Conservation (phyloP, 2,797 vertebrate genomes). For the Erethizon dorsatum region DNA sequence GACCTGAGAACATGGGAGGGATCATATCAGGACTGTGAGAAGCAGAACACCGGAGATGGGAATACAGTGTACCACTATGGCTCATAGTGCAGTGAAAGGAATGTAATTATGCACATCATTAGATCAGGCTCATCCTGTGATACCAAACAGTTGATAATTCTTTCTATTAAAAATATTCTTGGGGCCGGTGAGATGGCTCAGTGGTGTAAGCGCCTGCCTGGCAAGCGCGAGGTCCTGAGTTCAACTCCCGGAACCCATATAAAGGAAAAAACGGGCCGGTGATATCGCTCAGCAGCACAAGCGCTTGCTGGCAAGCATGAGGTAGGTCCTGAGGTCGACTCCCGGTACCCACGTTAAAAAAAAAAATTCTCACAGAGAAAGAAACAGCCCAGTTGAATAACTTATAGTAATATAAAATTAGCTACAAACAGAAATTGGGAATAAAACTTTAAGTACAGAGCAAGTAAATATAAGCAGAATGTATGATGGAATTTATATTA, state of each 20-base stretch:
- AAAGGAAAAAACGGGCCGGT: too few relatives aligned
- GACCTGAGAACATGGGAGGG: not conserved
- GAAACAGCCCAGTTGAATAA: not conserved
- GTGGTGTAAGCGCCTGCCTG: too few relatives aligned
- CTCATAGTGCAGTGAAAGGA: slow-evolving; percentile 44
- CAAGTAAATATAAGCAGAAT: slow-evolving; percentile 19
- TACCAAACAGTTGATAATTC: slow-evolving; percentile 44
- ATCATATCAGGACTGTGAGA: not conserved
- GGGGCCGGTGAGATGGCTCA: too few relatives aligned
- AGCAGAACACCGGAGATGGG: not conserved
- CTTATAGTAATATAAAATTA: slow-evolving; percentile 45
- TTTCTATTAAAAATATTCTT: slow-evolving; percentile 45
- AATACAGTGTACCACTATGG: not conserved
- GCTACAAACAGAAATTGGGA: slow-evolving; percentile 40
- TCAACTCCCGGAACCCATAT: too few relatives aligned
- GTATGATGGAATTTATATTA: slow-evolving; percentile 12
- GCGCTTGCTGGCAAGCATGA: too few relatives aligned
- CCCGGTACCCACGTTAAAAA: not conserved
- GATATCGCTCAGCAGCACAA: too few relatives aligned
- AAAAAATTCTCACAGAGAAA: not conserved
- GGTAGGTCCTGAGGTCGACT: too few relatives aligned
- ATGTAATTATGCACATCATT: slow-evolving; percentile 16
- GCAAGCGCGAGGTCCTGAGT: too few relatives aligned
- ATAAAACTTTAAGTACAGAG: slow-evolving; percentile 42
- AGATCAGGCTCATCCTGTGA: not conserved